phyloP scores from a whole-genome alignment of 2,888 invertebrate species.

The Volucella inflata region DNA sequence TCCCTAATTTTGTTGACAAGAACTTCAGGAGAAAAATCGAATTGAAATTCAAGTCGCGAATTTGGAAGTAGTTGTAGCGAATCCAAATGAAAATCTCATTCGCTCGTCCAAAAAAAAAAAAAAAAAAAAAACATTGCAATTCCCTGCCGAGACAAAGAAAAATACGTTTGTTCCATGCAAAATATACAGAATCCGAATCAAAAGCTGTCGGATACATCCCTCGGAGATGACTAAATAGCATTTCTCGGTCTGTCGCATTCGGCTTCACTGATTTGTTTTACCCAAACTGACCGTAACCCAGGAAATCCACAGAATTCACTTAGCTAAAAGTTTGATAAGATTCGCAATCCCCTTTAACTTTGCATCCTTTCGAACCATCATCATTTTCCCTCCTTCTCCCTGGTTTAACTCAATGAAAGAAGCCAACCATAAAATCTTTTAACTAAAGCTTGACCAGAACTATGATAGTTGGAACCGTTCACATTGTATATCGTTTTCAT shows the following conservation, averaged over 20 bases:
- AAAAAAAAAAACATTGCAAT: not conserved
- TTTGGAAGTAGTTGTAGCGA: too few relatives aligned
- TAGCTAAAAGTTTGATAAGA: slow-evolving; percentile 72
- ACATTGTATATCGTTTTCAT: slow-evolving; percentile 9
- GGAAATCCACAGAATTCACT: slow-evolving; percentile 58
- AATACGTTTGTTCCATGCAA: not conserved
- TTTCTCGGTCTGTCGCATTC: slow-evolving; percentile 61
- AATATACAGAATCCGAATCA: not conserved
- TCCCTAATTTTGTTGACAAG: slow-evolving; percentile 29
- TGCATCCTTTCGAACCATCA: too few relatives aligned
- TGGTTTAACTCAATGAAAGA: not conserved
- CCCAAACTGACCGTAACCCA: slow-evolving; percentile 33
- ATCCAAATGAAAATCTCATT: not conserved
- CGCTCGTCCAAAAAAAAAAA: not conserved
- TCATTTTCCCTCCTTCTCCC: not conserved
- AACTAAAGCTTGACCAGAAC: slow-evolving; percentile 59
- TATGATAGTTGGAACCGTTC: slow-evolving; percentile 53
- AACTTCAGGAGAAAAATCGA: too few relatives aligned
- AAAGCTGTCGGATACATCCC: not conserved
- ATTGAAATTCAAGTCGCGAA: slow-evolving; percentile 56
- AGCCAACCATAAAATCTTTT: slow-evolving; percentile 53
- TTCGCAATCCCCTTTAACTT: slow-evolving; percentile 45
- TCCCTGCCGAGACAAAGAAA: not conserved
- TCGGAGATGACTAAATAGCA: slow-evolving; percentile 17
- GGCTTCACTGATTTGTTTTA: slow-evolving; percentile 63